These are phyloP conservation scores for Cryptoblepharus egeriae DNA, from an alignment of 2,797 vertebrate species.

Conservation along the genomic window DNA sequence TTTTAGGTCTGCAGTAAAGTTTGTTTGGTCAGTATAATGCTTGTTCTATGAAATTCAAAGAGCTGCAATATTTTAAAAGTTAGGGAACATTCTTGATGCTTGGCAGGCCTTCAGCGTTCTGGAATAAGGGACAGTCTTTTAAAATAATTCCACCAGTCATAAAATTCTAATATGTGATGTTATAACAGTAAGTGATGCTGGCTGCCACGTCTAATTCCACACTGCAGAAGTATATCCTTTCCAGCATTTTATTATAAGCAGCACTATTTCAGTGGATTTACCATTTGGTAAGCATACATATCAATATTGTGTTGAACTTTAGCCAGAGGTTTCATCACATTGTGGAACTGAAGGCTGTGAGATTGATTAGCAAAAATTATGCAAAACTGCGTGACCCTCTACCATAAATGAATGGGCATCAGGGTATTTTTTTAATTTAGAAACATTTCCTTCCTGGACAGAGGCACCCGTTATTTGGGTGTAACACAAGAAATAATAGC, in stretches of 20 bases:
- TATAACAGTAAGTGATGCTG: background rate
- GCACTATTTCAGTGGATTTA: background rate
- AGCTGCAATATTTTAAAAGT: background rate
- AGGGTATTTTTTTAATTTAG: background rate
- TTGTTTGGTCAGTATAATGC: background rate
- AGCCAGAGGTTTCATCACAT: background rate
- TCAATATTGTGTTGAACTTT: background rate
- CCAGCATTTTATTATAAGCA: background rate
- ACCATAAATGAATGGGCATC: background rate
- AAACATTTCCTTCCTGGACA: too few species aligned
- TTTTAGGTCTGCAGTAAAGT: background rate
- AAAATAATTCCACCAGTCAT: background rate
- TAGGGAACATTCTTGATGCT: background rate
- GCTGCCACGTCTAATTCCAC: background rate
- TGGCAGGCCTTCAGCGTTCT: background rate
- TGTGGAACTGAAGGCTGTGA: background rate
- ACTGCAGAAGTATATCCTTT: background rate
- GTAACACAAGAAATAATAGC: background rate
- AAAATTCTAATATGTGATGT: slow-evolving; percentile 1
- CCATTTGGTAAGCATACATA: background rate
- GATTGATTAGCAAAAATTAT: background rate
- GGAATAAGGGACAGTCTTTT: background rate
- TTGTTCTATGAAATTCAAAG: background rate
- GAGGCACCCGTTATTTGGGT: background rate
- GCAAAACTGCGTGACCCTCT: background rate